Conservation (phyloP, 2,113 vertebrate species). For the Piaya cayana region DNA sequence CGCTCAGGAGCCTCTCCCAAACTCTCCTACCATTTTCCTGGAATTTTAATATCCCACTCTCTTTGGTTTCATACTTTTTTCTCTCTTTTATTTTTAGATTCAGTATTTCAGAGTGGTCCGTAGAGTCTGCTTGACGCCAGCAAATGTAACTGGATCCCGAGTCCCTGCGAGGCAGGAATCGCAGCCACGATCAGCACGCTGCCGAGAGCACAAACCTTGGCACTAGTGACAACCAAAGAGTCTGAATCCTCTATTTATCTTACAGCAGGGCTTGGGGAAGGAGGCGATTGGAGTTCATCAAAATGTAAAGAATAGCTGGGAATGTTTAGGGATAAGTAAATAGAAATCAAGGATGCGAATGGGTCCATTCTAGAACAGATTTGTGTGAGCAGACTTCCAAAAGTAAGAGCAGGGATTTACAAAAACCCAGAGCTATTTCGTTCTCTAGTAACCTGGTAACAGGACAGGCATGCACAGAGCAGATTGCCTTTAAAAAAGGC, state of each 20-base stretch:
- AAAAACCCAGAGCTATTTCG: not conserved
- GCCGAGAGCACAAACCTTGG: constrained; percentile 14
- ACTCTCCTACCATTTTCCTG: not conserved
- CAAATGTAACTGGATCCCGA: constrained; percentile 79
- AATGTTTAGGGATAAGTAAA: not conserved
- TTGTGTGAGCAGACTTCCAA: not conserved
- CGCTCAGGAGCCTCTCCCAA: not conserved
- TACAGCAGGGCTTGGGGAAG: not conserved
- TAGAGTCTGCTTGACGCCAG: constrained; percentile 81
- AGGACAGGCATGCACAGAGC: not conserved
- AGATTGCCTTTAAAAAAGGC: not conserved
- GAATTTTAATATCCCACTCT: constrained; percentile 8
- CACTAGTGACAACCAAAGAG: not conserved
- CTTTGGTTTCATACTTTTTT: not conserved
- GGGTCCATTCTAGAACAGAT: not conserved
- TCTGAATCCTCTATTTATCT: not conserved
- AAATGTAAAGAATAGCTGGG: not conserved
- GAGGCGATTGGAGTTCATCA: not conserved
- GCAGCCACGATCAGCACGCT: constrained; percentile 57
- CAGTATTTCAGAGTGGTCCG: constrained; percentile 35
- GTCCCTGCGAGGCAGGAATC: constrained; percentile 70
- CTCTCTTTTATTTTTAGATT: constrained; percentile 69
- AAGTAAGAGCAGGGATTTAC: not conserved
- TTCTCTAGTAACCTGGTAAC: not conserved
- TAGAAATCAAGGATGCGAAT: not conserved